Evolutionary conservation across 2,888 invertebrate genomes (phyloP).

Genomic region (Dolomedes plantarius): DNA sequence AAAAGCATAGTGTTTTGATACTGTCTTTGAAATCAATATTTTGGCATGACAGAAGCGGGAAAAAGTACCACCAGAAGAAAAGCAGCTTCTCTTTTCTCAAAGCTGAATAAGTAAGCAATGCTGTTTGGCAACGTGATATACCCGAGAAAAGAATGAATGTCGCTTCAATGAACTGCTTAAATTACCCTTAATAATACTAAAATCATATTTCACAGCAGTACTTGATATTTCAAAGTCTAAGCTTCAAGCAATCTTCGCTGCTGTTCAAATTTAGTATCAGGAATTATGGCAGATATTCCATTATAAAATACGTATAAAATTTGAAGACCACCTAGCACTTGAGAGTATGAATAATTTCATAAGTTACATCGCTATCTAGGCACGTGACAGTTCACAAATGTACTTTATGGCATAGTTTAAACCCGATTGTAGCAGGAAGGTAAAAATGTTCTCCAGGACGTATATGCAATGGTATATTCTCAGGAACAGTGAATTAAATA

Average conservation of each 20-base stretch:
- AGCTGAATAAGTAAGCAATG: background rate
- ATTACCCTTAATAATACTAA: background rate
- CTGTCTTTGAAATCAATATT: background rate
- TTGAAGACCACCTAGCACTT: background rate
- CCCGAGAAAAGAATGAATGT: background rate
- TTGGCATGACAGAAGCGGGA: background rate
- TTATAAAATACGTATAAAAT: background rate
- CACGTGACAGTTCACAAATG: background rate
- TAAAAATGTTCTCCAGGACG: background rate
- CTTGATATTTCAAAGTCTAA: background rate
- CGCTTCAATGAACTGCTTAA: background rate
- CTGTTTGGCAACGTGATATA: background rate
- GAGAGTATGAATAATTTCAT: background rate
- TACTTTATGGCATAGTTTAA: slow-evolving; percentile 13
- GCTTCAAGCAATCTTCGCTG: background rate
- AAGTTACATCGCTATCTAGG: background rate
- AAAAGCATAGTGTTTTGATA: background rate
- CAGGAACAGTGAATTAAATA: slow-evolving; percentile 65
- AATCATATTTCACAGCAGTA: background rate
- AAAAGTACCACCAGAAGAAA: background rate
- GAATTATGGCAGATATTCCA: background rate
- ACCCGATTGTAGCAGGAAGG: background rate
- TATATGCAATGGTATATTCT: background rate
- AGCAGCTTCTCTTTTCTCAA: background rate
- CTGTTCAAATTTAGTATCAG: background rate